Evolutionary conservation across 2,113 vertebrate species (phyloP), one percentile per base, ranked within the genome.

Genomic region (Capreolus pygargus): DNA sequence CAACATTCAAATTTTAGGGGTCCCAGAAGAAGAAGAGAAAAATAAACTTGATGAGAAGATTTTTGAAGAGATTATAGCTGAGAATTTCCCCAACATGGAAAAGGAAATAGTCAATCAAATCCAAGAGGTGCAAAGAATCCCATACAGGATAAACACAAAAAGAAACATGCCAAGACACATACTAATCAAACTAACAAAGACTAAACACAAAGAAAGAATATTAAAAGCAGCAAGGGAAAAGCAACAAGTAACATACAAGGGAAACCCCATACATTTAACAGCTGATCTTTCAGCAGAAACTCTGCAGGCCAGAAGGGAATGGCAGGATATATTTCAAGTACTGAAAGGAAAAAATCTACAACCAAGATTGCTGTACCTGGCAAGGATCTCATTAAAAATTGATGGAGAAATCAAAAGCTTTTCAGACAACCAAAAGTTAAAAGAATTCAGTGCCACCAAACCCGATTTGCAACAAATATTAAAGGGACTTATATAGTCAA

Each of bases 241-340:
- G 17, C 17, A 36, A 70, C 4, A 21, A 70, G 4, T 36, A 36
- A 23, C 17, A 36, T 70, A 36, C 64, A 21, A 36, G 64, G 64
- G n/a, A 70, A 2, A 70, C 17, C 17, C n/a, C n/a, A 11, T 36
- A 11, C 0, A 0, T 11, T 70, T 11, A 67, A 67, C n/a, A 67
- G 64, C 64, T 67, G 8, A 70, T 21, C 64, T 70, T 70, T 36
- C 17, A 70, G 64, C 64, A 70, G n/a, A 70, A 70, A 36, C 17
- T 36, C 64, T 23, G 64, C 2, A 70, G n/a, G 64, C 0, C 5
- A 70, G 17, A 70, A 70, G n/a, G n/a, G n/a, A 70, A 70, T 21
- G 17, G 64, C 17, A 67, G 33, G 33, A 67, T 67, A 36, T 67
- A 36, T 36, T 67, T 67, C 64, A 36, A 36, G 33, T 67, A 67